Base-by-base conservation (phyloP, 2,888 invertebrate genomes). In the Epistrophe grossulariae region DNA sequence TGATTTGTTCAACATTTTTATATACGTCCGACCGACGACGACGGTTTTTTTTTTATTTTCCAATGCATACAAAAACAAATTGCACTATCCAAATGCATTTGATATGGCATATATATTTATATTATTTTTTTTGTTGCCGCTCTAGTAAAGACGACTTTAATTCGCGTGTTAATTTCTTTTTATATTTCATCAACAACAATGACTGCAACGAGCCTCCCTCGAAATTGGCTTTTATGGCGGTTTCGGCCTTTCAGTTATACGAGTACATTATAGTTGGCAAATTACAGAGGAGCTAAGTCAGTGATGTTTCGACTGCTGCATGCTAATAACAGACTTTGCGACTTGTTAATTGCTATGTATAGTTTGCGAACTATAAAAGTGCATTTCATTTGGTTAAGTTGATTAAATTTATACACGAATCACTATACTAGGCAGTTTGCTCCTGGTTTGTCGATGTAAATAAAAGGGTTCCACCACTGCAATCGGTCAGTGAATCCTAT, bases 1-100 rank as follows among this genome's bases (percentile, higher is more conserved):
- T 82, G 82, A 79, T 87, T 87, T 87, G 85, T 87, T 87, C 45
- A 79, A 87, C 82, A 87, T 60, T 87, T 87, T 82, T 82, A 82
- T 71, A 79, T 24, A 24, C 24, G 24, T 24, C 24, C 35, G 70
- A 66, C 35, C 40, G 24, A 24, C 24, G 24, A 7, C 13, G 1
- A 50, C 17, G n/a, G 17, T 68, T 17, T 38, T 57, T 59, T 72
- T 38, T 38, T 57, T 59, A 72, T 72, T 35, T 62, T 72, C 31
- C 43, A 73, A 66, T 77, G 59, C 60, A 79, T 84, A 76, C 74
- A 24, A 24, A 24, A 24, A 24, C 24, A 70, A 80, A 84, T 84
- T 79, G 62, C 62, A 64, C 74, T 6, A n/a, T 1, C n/a, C 28
- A 5, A 5, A 28, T 45, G 45, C 31, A 64, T 28, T 31, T 68